Conservation (phyloP, 2,797 vertebrate species). For the Poeciliopsis turneri region DNA sequence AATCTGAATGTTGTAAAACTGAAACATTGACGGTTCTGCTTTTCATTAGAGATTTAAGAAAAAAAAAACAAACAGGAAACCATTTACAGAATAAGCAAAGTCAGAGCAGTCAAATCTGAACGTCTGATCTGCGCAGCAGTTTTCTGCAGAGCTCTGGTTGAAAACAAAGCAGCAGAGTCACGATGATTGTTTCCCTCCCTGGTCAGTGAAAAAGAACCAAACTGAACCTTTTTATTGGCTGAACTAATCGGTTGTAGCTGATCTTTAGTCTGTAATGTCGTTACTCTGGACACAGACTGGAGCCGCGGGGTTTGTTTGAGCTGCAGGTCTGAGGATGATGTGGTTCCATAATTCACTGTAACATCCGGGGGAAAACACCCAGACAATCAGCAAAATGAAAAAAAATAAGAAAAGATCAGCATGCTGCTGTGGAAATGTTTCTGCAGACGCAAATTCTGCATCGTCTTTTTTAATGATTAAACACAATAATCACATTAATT, state of each 20-base stretch:
- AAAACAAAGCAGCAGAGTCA: neutral
- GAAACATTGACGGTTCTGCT: neutral
- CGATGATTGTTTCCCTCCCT: neutral
- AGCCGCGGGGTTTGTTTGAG: constrained; percentile 21
- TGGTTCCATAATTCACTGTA: constrained; percentile 33
- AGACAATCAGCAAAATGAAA: neutral
- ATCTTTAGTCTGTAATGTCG: neutral
- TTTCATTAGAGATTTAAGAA: neutral
- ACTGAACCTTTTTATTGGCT: neutral
- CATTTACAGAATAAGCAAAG: constrained; percentile 28
- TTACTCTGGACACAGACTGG: constrained; percentile 4
- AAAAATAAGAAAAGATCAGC: neutral
- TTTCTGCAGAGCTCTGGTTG: constrained; percentile 3
- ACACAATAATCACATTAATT: neutral
- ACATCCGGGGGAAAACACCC: neutral
- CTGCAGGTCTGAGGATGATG: constrained; percentile 28
- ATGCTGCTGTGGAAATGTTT: neutral
- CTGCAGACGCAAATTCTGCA: neutral
- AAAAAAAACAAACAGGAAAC: constrained; percentile 21
- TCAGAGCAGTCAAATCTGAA: constrained; percentile 28
- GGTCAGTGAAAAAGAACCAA: neutral
- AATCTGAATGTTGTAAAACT: neutral
- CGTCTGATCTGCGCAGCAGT: constrained; percentile 4
- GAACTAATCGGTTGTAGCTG: neutral
- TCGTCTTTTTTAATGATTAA: neutral